Evolutionary conservation across 2,797 vertebrate species (phyloP).

Genomic region (Siniperca undulata): DNA sequence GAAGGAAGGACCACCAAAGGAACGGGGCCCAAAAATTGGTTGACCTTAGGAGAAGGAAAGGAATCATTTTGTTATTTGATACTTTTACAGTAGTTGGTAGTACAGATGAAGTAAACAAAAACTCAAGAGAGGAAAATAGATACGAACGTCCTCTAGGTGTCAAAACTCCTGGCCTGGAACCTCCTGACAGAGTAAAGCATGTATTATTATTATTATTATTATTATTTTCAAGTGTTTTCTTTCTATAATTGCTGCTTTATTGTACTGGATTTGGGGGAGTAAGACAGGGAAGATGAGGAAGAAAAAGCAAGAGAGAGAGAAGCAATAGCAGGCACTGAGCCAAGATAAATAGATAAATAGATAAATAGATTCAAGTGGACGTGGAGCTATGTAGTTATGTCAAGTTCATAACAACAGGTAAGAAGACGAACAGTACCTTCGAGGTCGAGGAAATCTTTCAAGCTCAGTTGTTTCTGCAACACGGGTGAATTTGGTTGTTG

Average conservation of each 20-base stretch:
- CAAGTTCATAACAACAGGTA: not conserved
- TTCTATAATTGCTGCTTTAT: not conserved
- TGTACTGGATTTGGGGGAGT: not conserved
- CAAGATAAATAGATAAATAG: not conserved
- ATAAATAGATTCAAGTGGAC: not conserved
- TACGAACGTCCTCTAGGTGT: slow-evolving; percentile 53
- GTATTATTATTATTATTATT: not conserved
- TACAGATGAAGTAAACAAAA: not conserved
- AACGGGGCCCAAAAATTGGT: slow-evolving; percentile 34
- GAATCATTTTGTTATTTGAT: not conserved
- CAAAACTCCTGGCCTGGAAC: slow-evolving; percentile 9
- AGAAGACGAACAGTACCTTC: slow-evolving; percentile 35
- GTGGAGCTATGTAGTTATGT: not conserved
- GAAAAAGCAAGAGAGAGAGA: not conserved
- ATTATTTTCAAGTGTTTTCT: not conserved
- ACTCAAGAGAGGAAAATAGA: slow-evolving; percentile 1
- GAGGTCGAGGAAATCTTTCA: not conserved
- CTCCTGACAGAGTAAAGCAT: slow-evolving; percentile 24
- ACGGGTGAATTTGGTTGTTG: not conserved
- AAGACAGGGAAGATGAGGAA: not conserved
- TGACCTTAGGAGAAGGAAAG: slow-evolving; percentile 34
- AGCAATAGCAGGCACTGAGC: not conserved
- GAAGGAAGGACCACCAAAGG: not conserved
- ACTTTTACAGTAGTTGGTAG: not conserved
- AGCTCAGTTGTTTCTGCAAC: slow-evolving; percentile 46